Conservation (phyloP, 1,140 invertebrate genomes). For the Drosophila pandora region DNA sequence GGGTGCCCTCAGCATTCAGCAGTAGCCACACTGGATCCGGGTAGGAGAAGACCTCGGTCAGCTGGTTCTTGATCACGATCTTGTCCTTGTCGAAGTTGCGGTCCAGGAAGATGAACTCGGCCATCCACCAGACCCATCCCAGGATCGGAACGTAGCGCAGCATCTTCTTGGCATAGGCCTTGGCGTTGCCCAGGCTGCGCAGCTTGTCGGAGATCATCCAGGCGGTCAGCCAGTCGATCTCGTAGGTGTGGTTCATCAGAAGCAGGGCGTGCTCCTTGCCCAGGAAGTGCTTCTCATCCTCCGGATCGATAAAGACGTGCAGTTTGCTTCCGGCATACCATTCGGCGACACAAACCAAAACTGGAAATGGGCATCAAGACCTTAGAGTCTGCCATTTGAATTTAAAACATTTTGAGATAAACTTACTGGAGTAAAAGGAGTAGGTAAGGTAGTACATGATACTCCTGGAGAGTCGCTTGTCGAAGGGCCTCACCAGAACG, state of each 20-base stretch:
- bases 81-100: conserved; percentile 96
- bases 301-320: conserved; percentile 90
- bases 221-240: conserved; percentile 96
- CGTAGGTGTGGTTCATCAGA: conserved; percentile 97
- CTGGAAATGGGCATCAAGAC: conserved; percentile 84
- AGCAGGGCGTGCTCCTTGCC: conserved; percentile 95
- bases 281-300: conserved; percentile 90
- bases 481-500: conserved; percentile 89
- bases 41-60: conserved; percentile 92
- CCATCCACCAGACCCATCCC: conserved; percentile 97
- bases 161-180: conserved; percentile 97
- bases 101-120: conserved; percentile 96
- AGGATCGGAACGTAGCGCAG: conserved; percentile 95
- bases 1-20: conserved; percentile 96
- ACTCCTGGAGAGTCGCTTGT: conserved; percentile 91
- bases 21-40: conserved; percentile 94
- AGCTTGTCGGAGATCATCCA: conserved; percentile 93
- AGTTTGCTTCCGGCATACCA: conserved; percentile 94
- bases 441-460: conserved; percentile 96
- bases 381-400: background rate
- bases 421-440: conserved; percentile 95
- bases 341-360: conserved; percentile 94
- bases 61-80: conserved; percentile 90
- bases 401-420: background rate
- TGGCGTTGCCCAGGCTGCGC: conserved; percentile 92